phyloP scores from a whole-genome alignment of 2,113 vertebrate genomes.

The Malurus melanocephalus region DNA sequence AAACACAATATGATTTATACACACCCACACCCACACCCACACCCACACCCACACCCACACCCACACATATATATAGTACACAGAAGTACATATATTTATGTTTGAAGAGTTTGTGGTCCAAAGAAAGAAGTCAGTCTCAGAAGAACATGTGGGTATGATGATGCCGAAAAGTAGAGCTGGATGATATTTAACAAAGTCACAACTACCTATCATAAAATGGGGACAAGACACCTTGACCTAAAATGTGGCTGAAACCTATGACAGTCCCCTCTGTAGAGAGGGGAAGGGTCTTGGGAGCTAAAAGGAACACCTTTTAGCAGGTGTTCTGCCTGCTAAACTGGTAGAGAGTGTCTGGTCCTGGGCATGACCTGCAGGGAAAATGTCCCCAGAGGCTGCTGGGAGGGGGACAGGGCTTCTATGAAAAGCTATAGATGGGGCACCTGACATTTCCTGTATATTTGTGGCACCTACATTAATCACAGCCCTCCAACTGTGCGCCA shows the following conservation, averaged over 20 bases:
- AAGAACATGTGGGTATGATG: neutral
- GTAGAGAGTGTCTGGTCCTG: neutral
- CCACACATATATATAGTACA: neutral
- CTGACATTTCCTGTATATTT: neutral
- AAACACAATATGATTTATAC: neutral
- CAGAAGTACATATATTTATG: neutral
- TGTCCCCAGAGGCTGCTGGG: neutral
- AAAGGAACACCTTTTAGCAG: too few relatives aligned
- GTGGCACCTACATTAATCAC: too few relatives aligned
- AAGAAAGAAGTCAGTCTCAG: neutral
- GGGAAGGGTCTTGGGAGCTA: neutral
- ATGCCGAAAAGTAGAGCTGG: neutral
- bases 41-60: too few relatives aligned
- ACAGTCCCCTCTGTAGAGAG: accelerated
- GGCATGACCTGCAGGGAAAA: neutral
- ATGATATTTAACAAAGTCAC: neutral
- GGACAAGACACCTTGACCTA: neutral
- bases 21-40: too few relatives aligned
- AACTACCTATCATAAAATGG: neutral
- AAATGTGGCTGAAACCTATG: neutral
- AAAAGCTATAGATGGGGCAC: accelerated
- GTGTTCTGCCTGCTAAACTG: neutral
- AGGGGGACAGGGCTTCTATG: neutral
- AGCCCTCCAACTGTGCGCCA: accelerated
- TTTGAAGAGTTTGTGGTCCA: neutral